These are phyloP conservation scores for Tetragnatha versicolor DNA, from an alignment of 1,140 invertebrate species.

Conservation along the genomic window DNA sequence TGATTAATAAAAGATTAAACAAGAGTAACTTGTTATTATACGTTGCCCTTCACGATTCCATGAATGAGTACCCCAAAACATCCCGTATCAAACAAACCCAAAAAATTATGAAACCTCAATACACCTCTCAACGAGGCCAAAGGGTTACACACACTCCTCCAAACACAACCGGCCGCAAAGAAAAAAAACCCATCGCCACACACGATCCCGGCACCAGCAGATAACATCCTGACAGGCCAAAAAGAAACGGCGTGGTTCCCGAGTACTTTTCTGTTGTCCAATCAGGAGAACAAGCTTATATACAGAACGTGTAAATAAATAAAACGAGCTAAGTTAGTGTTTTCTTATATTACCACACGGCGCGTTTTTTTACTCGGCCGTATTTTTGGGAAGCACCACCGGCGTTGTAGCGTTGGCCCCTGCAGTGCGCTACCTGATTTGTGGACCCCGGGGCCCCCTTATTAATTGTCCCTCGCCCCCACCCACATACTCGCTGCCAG, in stretches of 20 bases:
- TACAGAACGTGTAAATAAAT: constrained; percentile 23
- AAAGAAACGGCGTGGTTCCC: constrained; percentile 1
- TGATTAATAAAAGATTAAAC: too few relatives aligned
- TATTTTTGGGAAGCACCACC: constrained; percentile 38
- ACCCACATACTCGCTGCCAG: constrained; percentile 41
- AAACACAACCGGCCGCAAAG: too few relatives aligned
- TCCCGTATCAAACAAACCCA: too few relatives aligned
- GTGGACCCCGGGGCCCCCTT: constrained; percentile 43
- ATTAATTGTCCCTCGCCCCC: constrained; percentile 49
- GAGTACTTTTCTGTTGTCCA: constrained; percentile 16
- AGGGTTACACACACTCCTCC: too few relatives aligned
- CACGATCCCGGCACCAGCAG: too few relatives aligned
- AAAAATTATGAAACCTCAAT: too few relatives aligned
- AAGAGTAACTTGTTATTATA: too few relatives aligned
- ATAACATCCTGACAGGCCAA: background rate
- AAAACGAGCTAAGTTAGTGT: constrained; percentile 24
- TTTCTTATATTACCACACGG: constrained; percentile 43
- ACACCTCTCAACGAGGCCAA: too few relatives aligned
- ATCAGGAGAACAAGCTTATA: constrained; percentile 39
- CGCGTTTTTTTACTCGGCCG: constrained; percentile 28
- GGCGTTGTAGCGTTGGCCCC: constrained; percentile 10
- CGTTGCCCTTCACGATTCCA: too few relatives aligned
- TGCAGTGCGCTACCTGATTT: constrained; percentile 34
- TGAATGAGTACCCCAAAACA: too few relatives aligned
- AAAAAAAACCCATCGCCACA: too few relatives aligned